Evolutionary conservation across 2,888 invertebrate species (phyloP).

Genomic region (Pheosia gnoma): DNA sequence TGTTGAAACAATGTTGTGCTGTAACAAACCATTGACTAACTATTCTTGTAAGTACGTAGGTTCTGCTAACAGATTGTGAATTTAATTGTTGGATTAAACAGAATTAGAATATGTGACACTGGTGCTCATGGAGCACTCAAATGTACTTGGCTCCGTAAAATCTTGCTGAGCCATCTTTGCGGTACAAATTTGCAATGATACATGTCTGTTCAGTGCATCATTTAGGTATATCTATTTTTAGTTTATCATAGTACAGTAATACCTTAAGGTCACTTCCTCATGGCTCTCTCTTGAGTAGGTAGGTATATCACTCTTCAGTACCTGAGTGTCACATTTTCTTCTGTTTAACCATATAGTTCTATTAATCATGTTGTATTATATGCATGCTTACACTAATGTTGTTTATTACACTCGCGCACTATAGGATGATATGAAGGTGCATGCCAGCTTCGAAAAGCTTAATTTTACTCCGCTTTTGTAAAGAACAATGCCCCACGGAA

Average conservation of each 20-base stretch:
- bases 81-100: constrained; percentile 24
- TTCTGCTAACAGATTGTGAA: constrained; percentile 29
- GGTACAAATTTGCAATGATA: no score
- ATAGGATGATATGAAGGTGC: constrained; percentile 39
- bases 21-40: constrained; percentile 43
- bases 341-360: neutral
- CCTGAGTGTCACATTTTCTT: neutral
- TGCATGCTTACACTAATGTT: constrained; percentile 51
- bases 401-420: constrained; percentile 31
- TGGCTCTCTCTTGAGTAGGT: no score
- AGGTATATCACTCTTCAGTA: no score
- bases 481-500: neutral
- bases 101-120: neutral
- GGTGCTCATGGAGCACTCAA: no score
- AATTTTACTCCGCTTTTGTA: constrained; percentile 18
- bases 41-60: constrained; percentile 29
- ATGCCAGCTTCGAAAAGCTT: constrained; percentile 14
- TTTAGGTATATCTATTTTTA: no score
- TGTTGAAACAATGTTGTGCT: constrained; percentile 37
- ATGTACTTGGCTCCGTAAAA: no score
- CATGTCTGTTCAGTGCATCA: no score
- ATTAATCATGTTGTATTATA: constrained; percentile 23
- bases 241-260: no score
- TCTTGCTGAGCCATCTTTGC: no score
- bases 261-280: no score